Percentiles rank a stretch among this genome's conserved stretches.
Evolutionary conservation across 2,797 vertebrate genomes (phyloP).

Genomic region (Catharus ustulatus): DNA sequence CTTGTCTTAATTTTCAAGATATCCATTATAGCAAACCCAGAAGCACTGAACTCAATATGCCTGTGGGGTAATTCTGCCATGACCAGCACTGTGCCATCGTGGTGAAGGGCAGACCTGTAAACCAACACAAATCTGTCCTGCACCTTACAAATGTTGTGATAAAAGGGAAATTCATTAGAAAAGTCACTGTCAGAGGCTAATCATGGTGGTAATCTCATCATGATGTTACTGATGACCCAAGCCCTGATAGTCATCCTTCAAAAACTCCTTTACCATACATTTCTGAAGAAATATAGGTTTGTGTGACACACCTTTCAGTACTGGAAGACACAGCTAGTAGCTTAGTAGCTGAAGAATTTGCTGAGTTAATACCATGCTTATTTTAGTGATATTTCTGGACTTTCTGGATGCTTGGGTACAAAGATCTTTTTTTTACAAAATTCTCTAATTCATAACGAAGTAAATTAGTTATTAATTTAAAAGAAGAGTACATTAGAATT

Average conservation of each 20-base stretch:
- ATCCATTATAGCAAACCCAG: not conserved
- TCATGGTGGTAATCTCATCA: conserved; percentile 81
- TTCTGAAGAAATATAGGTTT: conserved; percentile 66
- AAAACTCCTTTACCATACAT: conserved; percentile 55
- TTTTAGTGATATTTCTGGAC: not conserved
- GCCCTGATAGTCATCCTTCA: conserved; percentile 78
- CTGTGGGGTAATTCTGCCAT: not conserved
- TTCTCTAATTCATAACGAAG: not conserved
- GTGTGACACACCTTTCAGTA: conserved; percentile 50
- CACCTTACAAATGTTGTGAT: conserved; percentile 67
- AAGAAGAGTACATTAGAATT: not conserved
- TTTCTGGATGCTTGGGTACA: not conserved
- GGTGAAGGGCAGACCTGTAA: conserved; percentile 6
- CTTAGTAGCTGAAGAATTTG: conserved; percentile 21
- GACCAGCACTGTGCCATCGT: not conserved
- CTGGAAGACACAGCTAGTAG: conserved; percentile 46
- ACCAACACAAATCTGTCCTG: conserved; percentile 7
- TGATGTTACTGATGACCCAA: conserved; percentile 84
- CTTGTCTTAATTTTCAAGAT: not conserved
- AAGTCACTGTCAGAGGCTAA: conserved; percentile 84
- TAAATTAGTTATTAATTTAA: not conserved
- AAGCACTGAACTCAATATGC: not conserved
- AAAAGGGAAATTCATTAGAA: conserved; percentile 87
- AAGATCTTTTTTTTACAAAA: not conserved
- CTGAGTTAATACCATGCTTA: not conserved